A percentile compares a stretch with the other conserved stretches of the same genome.
Evolutionary conservation across 2,797 vertebrate species (phyloP).

Genomic region (Gallinago solitaria): DNA sequence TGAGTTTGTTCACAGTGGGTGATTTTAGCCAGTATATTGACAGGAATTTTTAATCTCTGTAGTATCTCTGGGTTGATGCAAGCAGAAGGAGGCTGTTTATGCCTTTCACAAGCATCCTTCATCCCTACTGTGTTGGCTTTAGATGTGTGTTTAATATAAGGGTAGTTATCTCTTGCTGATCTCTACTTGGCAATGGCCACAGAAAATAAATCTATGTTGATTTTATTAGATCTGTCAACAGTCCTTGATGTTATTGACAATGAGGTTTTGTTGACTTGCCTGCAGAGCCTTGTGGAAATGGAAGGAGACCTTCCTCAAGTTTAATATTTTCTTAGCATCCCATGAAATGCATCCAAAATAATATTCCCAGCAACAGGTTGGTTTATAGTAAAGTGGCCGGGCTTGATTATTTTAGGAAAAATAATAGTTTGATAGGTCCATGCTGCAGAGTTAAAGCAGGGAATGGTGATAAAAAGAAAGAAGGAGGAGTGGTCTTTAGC

Average conservation of each 20-base stretch:
- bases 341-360: not conserved
- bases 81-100: slow-evolving; percentile 36
- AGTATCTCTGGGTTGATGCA: slow-evolving; percentile 52
- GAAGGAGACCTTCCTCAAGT: slow-evolving; percentile 45
- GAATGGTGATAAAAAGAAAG: not conserved
- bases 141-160: slow-evolving; percentile 52
- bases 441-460: not conserved
- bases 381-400: not conserved
- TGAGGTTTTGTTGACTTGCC: slow-evolving; percentile 58
- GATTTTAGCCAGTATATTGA: not conserved
- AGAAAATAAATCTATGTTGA: slow-evolving; percentile 65
- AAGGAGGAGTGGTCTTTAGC: not conserved
- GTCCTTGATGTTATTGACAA: slow-evolving; percentile 69
- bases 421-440: not conserved
- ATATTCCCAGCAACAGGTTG: not conserved
- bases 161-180: slow-evolving; percentile 52
- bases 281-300: slow-evolving; percentile 31
- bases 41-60: slow-evolving; percentile 40
- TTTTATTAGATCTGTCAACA: slow-evolving; percentile 68
- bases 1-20: slow-evolving; percentile 53
- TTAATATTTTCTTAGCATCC: slow-evolving; percentile 24
- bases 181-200: slow-evolving; percentile 47
- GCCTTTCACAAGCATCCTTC: slow-evolving; percentile 55
- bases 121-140: slow-evolving; percentile 41
- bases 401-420: not conserved